Evolutionary conservation across 2,888 invertebrate genomes (phyloP).

Genomic region (Diploptera punctata): DNA sequence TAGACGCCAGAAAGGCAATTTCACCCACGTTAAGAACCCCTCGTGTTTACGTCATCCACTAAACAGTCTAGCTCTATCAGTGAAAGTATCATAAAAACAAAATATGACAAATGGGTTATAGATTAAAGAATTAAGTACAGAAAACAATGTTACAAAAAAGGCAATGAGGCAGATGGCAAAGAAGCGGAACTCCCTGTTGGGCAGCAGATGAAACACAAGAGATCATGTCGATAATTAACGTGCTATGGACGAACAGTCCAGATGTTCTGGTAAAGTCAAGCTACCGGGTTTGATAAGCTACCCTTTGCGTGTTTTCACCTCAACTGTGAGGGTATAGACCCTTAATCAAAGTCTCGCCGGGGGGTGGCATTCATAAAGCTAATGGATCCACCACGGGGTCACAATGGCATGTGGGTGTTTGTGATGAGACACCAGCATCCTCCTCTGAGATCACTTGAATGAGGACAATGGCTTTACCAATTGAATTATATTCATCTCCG

Average conservation of each 20-base stretch:
- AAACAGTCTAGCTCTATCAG: too few relatives aligned
- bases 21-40: too few relatives aligned
- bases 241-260: constrained; percentile 17
- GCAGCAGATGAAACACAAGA: constrained; percentile 54
- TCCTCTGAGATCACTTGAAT: constrained; percentile 4
- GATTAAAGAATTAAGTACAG: too few relatives aligned
- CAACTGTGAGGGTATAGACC: too few relatives aligned
- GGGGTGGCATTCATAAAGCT: constrained; percentile 24
- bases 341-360: not conserved
- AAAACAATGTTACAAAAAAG: too few relatives aligned
- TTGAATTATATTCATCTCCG: constrained; percentile 2
- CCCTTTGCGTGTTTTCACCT: too few relatives aligned
- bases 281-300: too few relatives aligned
- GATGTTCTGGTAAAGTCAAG: not conserved
- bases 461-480: not conserved
- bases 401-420: constrained; percentile 9
- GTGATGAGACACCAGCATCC: not conserved
- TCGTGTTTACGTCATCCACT: too few relatives aligned
- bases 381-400: constrained; percentile 23
- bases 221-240: constrained; percentile 33
- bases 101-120: too few relatives aligned
- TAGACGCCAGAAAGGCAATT: too few relatives aligned
- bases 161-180: constrained; percentile 9
- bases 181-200: constrained; percentile 48
- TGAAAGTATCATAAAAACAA: too few relatives aligned